These are phyloP conservation scores for Oplegnathus fasciatus DNA, from an alignment of 2,113 vertebrate genomes.

Conservation along the genomic window DNA sequence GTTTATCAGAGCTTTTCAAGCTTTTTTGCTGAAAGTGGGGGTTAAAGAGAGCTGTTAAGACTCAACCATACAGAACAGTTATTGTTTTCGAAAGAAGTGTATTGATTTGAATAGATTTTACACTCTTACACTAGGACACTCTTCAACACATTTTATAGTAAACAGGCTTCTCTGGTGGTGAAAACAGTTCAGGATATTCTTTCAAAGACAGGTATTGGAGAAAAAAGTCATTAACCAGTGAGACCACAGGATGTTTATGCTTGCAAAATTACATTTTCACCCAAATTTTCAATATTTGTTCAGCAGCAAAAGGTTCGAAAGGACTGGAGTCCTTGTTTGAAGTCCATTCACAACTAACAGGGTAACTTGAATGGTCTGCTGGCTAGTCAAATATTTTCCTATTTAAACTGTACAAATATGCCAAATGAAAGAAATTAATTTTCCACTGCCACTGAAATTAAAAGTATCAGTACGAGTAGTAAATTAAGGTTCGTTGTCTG, in stretches of 20 bases:
- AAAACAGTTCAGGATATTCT: background rate
- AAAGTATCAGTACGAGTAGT: background rate
- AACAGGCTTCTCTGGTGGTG: background rate
- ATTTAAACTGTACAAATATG: slow-evolving; percentile 23
- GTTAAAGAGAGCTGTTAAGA: background rate
- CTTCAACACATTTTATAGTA: background rate
- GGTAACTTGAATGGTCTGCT: background rate
- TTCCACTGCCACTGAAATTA: background rate
- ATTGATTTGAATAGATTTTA: background rate
- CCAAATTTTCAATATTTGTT: background rate
- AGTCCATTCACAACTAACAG: background rate
- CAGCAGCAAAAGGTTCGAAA: background rate
- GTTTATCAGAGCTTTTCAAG: background rate
- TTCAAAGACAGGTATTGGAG: background rate
- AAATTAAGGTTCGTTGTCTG: background rate
- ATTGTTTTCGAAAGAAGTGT: background rate
- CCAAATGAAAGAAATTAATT: slow-evolving; percentile 5
- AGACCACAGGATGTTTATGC: background rate
- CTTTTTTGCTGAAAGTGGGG: background rate
- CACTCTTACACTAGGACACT: background rate
- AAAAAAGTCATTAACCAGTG: background rate
- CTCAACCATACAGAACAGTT: background rate
- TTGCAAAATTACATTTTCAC: background rate
- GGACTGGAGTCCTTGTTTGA: slow-evolving; percentile 14
- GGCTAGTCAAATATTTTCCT: background rate